Percentiles rank a stretch among this genome's conserved stretches.
These are phyloP conservation scores for Eilema depressum DNA, from an alignment of 2,888 invertebrate species.

Conservation along the genomic window DNA sequence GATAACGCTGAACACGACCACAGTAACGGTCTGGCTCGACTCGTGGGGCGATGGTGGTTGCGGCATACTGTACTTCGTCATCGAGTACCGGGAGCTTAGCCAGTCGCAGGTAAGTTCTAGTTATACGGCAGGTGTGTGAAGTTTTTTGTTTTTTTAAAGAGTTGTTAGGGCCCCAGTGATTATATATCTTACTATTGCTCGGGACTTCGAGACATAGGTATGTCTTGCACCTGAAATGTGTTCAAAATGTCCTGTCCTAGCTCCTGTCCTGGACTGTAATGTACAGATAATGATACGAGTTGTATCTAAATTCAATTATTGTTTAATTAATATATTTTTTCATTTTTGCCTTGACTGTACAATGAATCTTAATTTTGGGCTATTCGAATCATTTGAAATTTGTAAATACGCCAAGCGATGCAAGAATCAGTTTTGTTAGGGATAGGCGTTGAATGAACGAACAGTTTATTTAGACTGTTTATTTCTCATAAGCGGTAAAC, in stretches of 20 bases:
- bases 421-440: constrained; percentile 56
- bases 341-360: constrained; percentile 25
- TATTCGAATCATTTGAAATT: constrained; percentile 46
- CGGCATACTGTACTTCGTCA: constrained; percentile 94
- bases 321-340: constrained; percentile 51
- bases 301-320: constrained; percentile 53
- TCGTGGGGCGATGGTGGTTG: constrained; percentile 97
- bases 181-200: too few relatives aligned
- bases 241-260: too few relatives aligned
- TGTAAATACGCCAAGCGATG: constrained; percentile 74
- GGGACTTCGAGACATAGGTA: too few relatives aligned
- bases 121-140: too few relatives aligned
- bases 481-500: too few relatives aligned
- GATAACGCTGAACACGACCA: constrained; percentile 94
- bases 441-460: too few relatives aligned
- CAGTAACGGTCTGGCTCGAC: constrained; percentile 94
- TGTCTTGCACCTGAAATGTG: too few relatives aligned
- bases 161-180: too few relatives aligned
- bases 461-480: too few relatives aligned
- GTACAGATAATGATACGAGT: constrained; percentile 64
- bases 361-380: constrained; percentile 26
- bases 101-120: constrained; percentile 80
- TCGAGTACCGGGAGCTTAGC: constrained; percentile 91
- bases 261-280: constrained; percentile 71
- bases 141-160: too few relatives aligned